phyloP scores from a whole-genome alignment of 2,113 vertebrate species.

The Thinocorus orbignyianus region DNA sequence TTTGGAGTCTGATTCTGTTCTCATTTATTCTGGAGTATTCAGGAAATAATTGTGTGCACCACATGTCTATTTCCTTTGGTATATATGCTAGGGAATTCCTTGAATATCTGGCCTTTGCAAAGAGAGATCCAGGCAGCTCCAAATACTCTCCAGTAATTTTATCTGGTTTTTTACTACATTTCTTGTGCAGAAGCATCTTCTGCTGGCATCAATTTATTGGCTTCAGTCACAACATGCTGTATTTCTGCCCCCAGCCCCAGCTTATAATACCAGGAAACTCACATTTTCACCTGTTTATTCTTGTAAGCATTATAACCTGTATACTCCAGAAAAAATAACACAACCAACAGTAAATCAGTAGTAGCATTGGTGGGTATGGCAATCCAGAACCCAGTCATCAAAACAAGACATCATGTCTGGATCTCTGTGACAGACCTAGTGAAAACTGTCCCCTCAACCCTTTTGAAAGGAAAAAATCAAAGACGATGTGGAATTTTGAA shows the following conservation, averaged over 20 bases:
- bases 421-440: background rate
- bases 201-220: fast-evolving
- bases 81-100: background rate
- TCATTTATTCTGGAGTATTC: background rate
- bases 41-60: background rate
- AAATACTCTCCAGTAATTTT: background rate
- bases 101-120: background rate
- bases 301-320: background rate
- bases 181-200: background rate
- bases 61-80: background rate
- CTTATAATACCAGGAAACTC: background rate
- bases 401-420: background rate
- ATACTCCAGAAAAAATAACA: no score
- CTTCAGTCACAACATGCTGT: background rate
- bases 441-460: background rate
- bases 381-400: background rate
- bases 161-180: background rate
- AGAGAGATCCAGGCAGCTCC: background rate
- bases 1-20: background rate
- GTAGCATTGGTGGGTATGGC: background rate
- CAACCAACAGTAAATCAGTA: background rate
- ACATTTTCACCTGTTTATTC: background rate
- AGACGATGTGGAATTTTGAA: background rate
- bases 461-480: background rate
- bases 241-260: background rate